Evolutionary conservation across 2,888 invertebrate genomes (phyloP), one percentile per base, ranked within the genome.

Genomic region (Netelia fuscicornis): DNA sequence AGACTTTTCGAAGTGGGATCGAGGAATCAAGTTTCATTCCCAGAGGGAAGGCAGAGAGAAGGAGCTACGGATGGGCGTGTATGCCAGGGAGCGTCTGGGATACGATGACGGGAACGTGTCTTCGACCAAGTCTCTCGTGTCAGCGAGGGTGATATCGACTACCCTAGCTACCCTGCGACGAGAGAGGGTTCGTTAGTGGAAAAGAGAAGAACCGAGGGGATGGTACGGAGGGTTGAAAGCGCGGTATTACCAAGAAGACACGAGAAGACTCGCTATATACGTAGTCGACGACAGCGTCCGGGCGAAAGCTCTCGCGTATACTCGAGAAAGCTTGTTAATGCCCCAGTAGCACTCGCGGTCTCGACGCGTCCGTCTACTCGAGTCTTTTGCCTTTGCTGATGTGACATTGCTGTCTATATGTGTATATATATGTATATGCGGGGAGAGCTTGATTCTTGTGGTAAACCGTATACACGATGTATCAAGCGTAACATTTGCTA

Each of bases 291-390:
- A 20, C 17, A 17, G 58, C n/a, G 65, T 37, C 64, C 52, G 70
- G 48, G 17, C 79, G 54, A 65, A 64, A 65, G 71, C 79, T 64
- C 68, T 70, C 75, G 81, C 65, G 86, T 86, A 58, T 67, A 86
- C 89, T 90, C 87, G 88, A 88, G 89, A 86, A 88, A 90, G 90
- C 90, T 90, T 90, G 90, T 91, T 91, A 90, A 88, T 86, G 87
- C 86, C 88, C 88, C 86, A 89, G 88, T 87, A 86, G 85, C 86
- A 81, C 84, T 88, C 85, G 84, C 74, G 82, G 82, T 86, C 81
- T 79, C 84, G 81, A 82, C 74, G 85, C 71, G 77, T 82, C 76
- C 62, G 54, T 10, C 44, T n/a, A 44, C 77, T 79, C 78, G 84
- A 79, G 71, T 78, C 68, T 78, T 62, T n/a, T 52, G 30, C 62